These are phyloP conservation scores for Microplitis manilae DNA, from an alignment of 2,888 invertebrate species.

Conservation along the genomic window DNA sequence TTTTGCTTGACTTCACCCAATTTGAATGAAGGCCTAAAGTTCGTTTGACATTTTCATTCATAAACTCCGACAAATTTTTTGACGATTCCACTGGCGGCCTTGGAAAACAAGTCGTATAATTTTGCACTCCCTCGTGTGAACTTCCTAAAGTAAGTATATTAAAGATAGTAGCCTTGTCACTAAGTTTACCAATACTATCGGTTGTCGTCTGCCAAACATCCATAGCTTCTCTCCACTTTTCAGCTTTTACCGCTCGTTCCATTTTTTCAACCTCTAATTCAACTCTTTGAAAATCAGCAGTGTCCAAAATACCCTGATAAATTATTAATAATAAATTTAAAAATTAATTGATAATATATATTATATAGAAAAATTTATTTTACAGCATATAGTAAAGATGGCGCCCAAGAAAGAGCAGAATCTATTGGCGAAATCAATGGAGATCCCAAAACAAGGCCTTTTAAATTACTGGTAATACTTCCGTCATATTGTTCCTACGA, in stretches of 20 bases:
- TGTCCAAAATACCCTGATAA: neutral
- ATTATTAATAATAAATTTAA: neutral
- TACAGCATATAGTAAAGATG: constrained; percentile 78
- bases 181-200: neutral
- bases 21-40: constrained; percentile 75
- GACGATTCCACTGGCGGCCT: constrained; percentile 52
- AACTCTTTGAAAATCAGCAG: neutral
- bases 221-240: neutral
- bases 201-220: neutral
- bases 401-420: constrained; percentile 89
- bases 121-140: constrained; percentile 8
- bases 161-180: neutral
- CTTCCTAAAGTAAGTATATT: neutral
- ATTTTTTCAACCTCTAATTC: neutral
- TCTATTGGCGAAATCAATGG: constrained; percentile 93
- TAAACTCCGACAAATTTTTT: constrained; percentile 61
- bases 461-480: constrained; percentile 79
- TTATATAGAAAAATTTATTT: neutral
- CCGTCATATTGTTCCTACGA: constrained; percentile 77
- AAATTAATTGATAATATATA: neutral
- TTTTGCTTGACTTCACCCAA: constrained; percentile 79
- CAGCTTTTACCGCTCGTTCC: neutral
- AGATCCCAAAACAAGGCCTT: constrained; percentile 88
- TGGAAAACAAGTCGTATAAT: constrained; percentile 59
- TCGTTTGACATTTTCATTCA: constrained; percentile 81